Conservation (phyloP, 2,113 vertebrate species). For the Leucoraja erinaceus region DNA sequence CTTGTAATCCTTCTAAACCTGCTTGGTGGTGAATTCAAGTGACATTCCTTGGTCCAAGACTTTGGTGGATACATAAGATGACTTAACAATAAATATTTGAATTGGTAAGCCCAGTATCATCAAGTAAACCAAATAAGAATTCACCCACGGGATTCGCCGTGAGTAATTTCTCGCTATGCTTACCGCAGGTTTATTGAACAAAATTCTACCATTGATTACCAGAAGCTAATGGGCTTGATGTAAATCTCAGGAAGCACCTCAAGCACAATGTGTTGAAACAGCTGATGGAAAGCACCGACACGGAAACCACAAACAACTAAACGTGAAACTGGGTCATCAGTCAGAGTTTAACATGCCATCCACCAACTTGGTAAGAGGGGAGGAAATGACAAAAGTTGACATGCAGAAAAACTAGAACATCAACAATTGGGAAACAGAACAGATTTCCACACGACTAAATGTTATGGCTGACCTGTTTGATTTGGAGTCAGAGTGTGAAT, state of each 20-base stretch:
- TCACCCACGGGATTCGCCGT: neutral
- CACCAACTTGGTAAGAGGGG: neutral
- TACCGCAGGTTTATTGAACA: neutral
- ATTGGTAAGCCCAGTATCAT: neutral
- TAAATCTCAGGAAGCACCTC: neutral
- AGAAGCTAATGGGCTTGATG: neutral
- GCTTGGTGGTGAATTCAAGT: too few relatives aligned
- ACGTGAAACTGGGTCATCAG: conserved; percentile 22
- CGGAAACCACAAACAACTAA: neutral
- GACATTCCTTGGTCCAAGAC: neutral
- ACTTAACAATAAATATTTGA: neutral
- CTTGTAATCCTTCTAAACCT: neutral
- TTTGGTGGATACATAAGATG: neutral
- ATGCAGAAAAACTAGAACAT: neutral
- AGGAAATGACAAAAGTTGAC: neutral
- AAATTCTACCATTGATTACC: neutral
- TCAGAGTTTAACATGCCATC: neutral
- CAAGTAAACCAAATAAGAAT: neutral
- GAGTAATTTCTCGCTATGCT: conserved; percentile 18
- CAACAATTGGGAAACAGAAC: neutral
- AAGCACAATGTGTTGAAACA: neutral
- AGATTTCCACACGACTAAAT: neutral
- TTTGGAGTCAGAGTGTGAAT: neutral
- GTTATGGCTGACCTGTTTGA: too few relatives aligned
- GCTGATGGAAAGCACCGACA: conserved; percentile 23